A percentile compares a stretch with the other conserved stretches of the same genome.
These are phyloP conservation scores for Vanessa atalanta DNA, from an alignment of 1,140 invertebrate genomes.

Conservation along the genomic window DNA sequence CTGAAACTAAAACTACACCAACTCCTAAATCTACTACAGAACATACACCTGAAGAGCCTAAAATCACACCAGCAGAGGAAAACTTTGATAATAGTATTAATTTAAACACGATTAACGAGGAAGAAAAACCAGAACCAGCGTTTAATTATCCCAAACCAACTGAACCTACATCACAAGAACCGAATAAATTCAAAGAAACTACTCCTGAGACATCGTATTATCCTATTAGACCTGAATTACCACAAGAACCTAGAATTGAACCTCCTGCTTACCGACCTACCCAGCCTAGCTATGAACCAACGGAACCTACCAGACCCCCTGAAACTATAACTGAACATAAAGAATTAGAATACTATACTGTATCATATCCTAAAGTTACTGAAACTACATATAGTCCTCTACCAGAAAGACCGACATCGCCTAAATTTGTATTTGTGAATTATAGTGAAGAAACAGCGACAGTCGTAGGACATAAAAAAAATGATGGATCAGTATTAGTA, in stretches of 20 bases:
- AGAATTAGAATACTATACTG: background rate
- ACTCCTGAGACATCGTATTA: constrained; percentile 25
- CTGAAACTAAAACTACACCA: constrained; percentile 34
- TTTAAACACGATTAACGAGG: constrained; percentile 12
- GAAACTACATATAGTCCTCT: constrained; percentile 45
- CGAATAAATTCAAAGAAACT: constrained; percentile 13
- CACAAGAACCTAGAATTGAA: constrained; percentile 15
- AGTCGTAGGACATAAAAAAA: constrained; percentile 46
- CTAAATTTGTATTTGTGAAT: constrained; percentile 53
- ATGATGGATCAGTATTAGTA: constrained; percentile 60
- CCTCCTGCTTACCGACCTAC: constrained; percentile 23
- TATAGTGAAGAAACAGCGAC: constrained; percentile 52
- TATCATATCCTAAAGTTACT: constrained; percentile 27
- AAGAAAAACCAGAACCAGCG: constrained; percentile 12
- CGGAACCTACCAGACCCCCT: constrained; percentile 25
- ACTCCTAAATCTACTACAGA: constrained; percentile 33
- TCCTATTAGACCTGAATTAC: constrained; percentile 24
- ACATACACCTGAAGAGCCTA: constrained; percentile 24
- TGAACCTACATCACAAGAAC: constrained; percentile 16
- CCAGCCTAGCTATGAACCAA: constrained; percentile 30
- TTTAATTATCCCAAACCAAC: constrained; percentile 14
- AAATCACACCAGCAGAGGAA: constrained; percentile 18
- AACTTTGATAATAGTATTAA: constrained; percentile 24
- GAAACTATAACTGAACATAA: background rate
- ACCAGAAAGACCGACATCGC: constrained; percentile 38